A percentile compares a stretch with the other conserved stretches of the same genome.
Evolutionary conservation across 2,797 vertebrate species (phyloP).

Genomic region (Lepus townsendii): DNA sequence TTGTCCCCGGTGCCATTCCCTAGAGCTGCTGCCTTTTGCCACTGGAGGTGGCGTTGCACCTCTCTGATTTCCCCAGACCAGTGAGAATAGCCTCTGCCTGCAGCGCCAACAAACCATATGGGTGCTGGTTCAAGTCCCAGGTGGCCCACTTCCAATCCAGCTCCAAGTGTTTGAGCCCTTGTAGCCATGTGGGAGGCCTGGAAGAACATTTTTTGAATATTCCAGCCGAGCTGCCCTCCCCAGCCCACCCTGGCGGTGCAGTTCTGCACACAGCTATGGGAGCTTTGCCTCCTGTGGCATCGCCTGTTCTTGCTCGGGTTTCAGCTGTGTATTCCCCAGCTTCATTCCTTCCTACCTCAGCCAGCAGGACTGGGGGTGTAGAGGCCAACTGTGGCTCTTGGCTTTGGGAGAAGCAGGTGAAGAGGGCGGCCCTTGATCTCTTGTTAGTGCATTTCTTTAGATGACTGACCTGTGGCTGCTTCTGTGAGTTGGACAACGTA

Average conservation of each 20-base stretch:
- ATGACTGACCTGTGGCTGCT: neutral
- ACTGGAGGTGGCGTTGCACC: neutral
- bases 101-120: too few relatives aligned
- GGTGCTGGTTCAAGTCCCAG: too few relatives aligned
- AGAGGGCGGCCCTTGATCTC: neutral
- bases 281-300: neutral
- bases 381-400: neutral
- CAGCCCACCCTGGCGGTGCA: neutral
- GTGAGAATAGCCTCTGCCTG: neutral
- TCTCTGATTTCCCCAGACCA: neutral
- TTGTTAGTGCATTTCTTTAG: neutral
- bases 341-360: neutral
- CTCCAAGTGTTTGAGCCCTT: too few relatives aligned
- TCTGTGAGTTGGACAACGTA: neutral
- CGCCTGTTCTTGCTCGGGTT: neutral
- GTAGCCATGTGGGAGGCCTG: too few relatives aligned
- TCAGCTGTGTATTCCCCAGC: too few relatives aligned
- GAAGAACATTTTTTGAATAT: too few relatives aligned
- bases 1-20: rapidly evolving
- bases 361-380: neutral
- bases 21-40: neutral
- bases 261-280: neutral
- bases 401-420: neutral
- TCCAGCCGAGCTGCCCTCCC: neutral
- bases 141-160: too few relatives aligned